Conservation (phyloP, 2,888 invertebrate species). For the Heliconius cydno region DNA sequence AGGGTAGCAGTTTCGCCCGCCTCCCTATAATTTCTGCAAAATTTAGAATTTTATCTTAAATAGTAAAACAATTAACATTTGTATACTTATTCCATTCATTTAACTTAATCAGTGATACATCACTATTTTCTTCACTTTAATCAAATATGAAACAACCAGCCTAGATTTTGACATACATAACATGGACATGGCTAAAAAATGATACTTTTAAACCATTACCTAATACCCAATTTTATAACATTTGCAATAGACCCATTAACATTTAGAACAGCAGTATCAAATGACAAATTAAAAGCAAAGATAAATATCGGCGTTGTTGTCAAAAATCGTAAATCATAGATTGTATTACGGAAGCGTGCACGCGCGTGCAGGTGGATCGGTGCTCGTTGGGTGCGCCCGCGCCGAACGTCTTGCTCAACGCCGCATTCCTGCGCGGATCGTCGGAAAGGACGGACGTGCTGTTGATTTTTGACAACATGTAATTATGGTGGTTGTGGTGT, state of each 20-base stretch:
- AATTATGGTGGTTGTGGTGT: not conserved
- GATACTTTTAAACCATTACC: not conserved
- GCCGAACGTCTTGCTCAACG: conserved; percentile 64
- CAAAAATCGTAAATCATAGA: conserved; percentile 31
- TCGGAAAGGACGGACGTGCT: conserved; percentile 55
- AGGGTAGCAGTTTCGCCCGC: no score
- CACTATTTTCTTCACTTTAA: not conserved
- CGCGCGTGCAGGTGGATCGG: conserved; percentile 64
- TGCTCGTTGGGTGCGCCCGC: conserved; percentile 60
- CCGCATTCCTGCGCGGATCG: conserved; percentile 66
- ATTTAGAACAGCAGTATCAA: conserved; percentile 12
- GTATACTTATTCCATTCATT: no score
- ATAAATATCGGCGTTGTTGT: conserved; percentile 26
- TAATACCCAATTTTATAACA: not conserved
- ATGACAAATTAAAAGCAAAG: conserved; percentile 25
- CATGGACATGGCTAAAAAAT: not conserved
- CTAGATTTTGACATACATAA: not conserved
- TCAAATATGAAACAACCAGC: not conserved
- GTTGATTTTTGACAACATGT: conserved; percentile 10
- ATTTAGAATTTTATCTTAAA: no score
- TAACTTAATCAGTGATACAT: not conserved
- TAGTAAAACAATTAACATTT: no score
- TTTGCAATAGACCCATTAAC: conserved; percentile 4
- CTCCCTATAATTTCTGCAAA: no score
- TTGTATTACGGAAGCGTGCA: conserved; percentile 40